Base-by-base conservation (phyloP, 64 coral and sea anemone genomes). In the Trachythela sp. region DNA sequence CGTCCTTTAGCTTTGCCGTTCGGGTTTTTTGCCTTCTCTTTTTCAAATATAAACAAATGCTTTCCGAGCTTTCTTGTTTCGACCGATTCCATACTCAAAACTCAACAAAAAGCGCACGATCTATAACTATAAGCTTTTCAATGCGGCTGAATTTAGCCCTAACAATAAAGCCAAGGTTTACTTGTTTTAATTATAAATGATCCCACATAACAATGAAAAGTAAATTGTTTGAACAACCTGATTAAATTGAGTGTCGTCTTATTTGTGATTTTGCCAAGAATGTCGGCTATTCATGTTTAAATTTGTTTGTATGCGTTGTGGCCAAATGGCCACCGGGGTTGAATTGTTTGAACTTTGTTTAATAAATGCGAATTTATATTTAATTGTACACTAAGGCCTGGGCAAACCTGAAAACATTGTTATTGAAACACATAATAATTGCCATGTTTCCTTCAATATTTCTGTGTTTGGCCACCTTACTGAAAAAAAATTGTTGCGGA, bases 21-120 rank as follows among this genome's bases (percentile, higher is more conserved):
- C 33, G 14, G n/a, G 18, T 8, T 43, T 43, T 48, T 56, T 51
- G 76, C 76, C n/a, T 92, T 91, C 34, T 80, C 42, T 64, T 93
- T 92, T 15, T 88, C 77, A 83, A 96, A 96, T 85, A 96, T 87
- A 93, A 93, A 96, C 18, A 93, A 45, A 91, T 96, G 94, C 40
- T 88, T 91, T 48, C 94, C 94, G 14, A 96, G 85, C 68, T 96
- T 92, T 33, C 94, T 67, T 72, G 37, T 68, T 39, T 92, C 76
- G 2, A 54, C 24, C 18, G 60, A 72, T 33, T 36, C 49, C 87
- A 67, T 58, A 2, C 8, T 64, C 56, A 64, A 11, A 45, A 45
- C 42, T 45, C 42, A 45, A 45, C 42, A 45, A 45, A 45, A 45
- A 64, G 56, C 56, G 0, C 56, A 8, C 56, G 6, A 8, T 6